Conservation (phyloP, 2,888 invertebrate species). For the Andrena flavipes region DNA sequence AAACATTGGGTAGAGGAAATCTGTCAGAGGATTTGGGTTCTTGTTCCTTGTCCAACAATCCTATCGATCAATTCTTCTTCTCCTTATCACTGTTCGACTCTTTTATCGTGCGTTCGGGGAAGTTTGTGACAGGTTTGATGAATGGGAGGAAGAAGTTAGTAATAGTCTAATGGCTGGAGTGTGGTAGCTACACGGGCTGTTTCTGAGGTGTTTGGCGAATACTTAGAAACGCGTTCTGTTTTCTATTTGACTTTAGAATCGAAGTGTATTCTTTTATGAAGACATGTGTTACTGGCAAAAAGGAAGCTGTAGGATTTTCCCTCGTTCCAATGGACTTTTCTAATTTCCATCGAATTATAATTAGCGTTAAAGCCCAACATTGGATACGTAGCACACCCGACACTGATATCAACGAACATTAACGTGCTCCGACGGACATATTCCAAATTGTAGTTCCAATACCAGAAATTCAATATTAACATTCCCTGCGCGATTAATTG, state of each 20-base stretch:
- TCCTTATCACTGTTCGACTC: background rate
- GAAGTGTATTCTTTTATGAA: too few relatives aligned
- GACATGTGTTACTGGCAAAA: too few relatives aligned
- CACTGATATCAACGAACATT: background rate
- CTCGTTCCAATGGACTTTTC: background rate
- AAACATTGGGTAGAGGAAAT: background rate
- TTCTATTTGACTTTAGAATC: background rate
- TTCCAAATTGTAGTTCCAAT: background rate
- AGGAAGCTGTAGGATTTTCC: too few relatives aligned
- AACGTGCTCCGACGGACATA: background rate
- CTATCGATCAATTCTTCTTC: background rate
- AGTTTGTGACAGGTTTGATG: background rate
- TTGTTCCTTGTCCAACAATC: background rate
- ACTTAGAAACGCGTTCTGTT: background rate
- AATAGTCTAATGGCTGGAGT: background rate
- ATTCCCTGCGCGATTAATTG: conserved; percentile 6
- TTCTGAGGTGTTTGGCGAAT: too few relatives aligned
- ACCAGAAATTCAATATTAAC: conserved; percentile 5
- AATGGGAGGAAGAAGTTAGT: background rate
- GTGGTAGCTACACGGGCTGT: background rate
- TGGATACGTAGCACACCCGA: background rate
- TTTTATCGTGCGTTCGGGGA: background rate
- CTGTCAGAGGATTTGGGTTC: background rate
- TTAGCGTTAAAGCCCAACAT: too few relatives aligned
- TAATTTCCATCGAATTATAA: too few relatives aligned